A percentile compares a stretch with the other conserved stretches of the same genome.
Evolutionary conservation across 2,888 invertebrate species (phyloP).

Genomic region (Meiosimyza platycephala): DNA sequence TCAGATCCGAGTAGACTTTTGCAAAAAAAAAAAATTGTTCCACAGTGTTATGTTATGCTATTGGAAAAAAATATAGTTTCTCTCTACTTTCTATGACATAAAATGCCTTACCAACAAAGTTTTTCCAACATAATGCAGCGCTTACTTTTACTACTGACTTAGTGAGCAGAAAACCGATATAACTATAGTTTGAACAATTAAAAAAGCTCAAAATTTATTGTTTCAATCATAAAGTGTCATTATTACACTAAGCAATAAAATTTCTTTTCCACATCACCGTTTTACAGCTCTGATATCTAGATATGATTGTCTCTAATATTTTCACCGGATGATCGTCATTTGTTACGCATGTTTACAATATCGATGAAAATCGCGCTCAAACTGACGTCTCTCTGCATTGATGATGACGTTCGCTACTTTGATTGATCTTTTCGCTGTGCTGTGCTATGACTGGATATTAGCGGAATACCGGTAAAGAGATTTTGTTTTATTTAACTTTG

Average conservation of each 20-base stretch:
- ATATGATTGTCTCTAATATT: constrained; percentile 32
- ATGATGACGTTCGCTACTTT: constrained; percentile 28
- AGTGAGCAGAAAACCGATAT: no score
- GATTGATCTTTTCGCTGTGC: constrained; percentile 25
- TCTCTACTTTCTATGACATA: no score
- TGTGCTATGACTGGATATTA: constrained; percentile 2
- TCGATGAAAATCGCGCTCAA: constrained; percentile 44
- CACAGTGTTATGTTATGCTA: no score
- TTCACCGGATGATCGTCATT: constrained; percentile 49
- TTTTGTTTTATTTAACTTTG: neutral
- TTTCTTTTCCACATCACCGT: neutral
- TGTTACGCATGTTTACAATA: constrained; percentile 54
- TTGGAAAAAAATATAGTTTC: no score
- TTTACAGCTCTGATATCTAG: neutral
- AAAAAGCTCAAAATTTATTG: no score
- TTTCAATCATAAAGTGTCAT: no score
- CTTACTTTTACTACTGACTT: no score
- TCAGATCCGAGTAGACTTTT: no score
- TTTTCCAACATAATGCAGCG: no score
- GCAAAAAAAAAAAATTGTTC: no score
- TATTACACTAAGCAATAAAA: neutral
- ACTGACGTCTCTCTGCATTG: neutral
- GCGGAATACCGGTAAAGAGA: neutral
- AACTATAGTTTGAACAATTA: no score
- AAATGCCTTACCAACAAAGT: no score